Percentiles rank a stretch among this genome's conserved stretches.
Conservation (phyloP, 2,797 vertebrate species). For the Cynopterus sphinx region DNA sequence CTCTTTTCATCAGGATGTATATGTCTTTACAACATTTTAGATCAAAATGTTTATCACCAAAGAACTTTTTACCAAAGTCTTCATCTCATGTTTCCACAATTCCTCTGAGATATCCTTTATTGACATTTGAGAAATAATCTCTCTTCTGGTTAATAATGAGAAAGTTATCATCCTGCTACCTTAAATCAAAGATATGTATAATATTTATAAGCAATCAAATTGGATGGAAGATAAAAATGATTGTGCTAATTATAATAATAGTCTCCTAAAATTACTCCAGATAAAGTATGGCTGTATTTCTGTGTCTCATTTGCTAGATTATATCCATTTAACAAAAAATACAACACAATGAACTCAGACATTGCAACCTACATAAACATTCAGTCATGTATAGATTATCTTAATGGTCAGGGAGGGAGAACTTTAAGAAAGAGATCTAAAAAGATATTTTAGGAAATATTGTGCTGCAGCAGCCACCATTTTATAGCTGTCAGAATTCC, state of each 20-base stretch:
- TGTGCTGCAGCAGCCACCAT: background rate
- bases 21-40: constrained; percentile 20
- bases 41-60: constrained; percentile 52
- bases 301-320: background rate
- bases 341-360: background rate
- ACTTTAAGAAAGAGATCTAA: background rate
- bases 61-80: background rate
- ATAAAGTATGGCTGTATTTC: background rate
- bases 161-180: background rate
- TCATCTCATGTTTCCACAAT: background rate
- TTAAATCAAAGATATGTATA: constrained; percentile 20
- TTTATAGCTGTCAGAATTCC: background rate
- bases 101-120: constrained; percentile 27
- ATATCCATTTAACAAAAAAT: background rate
- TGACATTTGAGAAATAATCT: constrained; percentile 34
- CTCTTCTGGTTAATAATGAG: constrained; percentile 8
- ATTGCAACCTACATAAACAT: background rate
- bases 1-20: background rate
- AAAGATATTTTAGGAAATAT: constrained; percentile 1
- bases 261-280: background rate
- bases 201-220: background rate
- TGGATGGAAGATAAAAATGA: constrained; percentile 21
- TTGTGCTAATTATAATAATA: background rate
- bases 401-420: background rate
- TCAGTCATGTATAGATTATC: background rate